Evolutionary conservation across 2,888 invertebrate genomes (phyloP).

Genomic region (Eueremaeus valkanovi): DNA sequence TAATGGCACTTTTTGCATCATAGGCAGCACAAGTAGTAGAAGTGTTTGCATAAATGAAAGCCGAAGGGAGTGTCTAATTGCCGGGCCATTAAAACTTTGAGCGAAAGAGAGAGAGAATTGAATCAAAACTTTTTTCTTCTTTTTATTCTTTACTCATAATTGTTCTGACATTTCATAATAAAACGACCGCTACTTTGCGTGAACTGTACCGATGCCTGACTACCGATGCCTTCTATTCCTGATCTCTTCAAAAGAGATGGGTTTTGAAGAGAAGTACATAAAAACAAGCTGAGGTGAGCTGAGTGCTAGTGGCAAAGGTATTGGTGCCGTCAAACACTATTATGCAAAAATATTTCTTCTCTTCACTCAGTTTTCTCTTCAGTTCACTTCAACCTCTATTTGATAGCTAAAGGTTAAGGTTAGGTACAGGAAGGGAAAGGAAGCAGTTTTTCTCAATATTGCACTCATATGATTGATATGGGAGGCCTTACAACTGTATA

Average conservation of each 20-base stretch:
- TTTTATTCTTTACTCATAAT: neutral
- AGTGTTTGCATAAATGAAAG: slow-evolving; percentile 10
- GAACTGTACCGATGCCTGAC: slow-evolving; percentile 1
- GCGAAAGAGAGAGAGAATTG: neutral
- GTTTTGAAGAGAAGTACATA: neutral
- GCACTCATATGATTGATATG: slow-evolving; percentile 35
- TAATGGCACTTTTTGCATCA: neutral
- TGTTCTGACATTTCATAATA: neutral
- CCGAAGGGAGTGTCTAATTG: neutral
- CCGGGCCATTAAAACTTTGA: neutral
- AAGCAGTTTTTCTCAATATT: slow-evolving; percentile 16
- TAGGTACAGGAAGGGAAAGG: neutral
- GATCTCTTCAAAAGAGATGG: no score
- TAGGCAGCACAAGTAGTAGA: neutral
- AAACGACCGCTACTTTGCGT: neutral
- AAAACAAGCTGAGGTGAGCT: no score
- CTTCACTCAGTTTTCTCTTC: no score
- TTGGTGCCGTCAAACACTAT: neutral
- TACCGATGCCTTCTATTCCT: neutral
- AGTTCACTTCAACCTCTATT: neutral
- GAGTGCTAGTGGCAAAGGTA: neutral
- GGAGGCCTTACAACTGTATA: neutral
- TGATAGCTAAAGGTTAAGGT: slow-evolving; percentile 16
- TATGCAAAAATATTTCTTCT: neutral
- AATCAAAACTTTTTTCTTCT: no score